These are phyloP conservation scores for Phymatocera aterrima DNA, from an alignment of 2,888 invertebrate species.

Conservation along the genomic window DNA sequence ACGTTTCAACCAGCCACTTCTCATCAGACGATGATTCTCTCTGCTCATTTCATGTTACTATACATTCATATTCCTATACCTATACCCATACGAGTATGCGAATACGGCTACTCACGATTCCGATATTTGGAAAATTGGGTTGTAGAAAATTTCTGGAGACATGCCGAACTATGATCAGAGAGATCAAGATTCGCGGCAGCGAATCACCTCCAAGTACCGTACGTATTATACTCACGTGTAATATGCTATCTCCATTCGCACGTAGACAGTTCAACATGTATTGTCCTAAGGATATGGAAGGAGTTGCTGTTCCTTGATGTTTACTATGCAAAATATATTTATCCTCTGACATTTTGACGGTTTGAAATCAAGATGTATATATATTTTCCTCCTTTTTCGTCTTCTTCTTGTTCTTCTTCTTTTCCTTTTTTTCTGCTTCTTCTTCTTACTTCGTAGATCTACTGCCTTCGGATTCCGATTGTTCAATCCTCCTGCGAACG, in stretches of 20 bases:
- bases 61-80: too few species aligned
- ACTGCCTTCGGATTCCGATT: too few species aligned
- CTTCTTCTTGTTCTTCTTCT: neutral
- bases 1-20: slow-evolving; percentile 37
- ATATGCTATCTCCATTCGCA: slow-evolving; percentile 44
- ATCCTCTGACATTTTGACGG: neutral
- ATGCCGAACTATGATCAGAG: too few species aligned
- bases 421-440: neutral
- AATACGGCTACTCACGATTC: slow-evolving; percentile 3
- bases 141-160: neutral
- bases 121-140: neutral
- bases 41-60: slow-evolving; percentile 24
- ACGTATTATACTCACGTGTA: slow-evolving; percentile 45
- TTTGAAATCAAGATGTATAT: too few species aligned
- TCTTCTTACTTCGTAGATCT: too few species aligned
- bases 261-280: slow-evolving; percentile 50
- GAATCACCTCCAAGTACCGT: too few species aligned
- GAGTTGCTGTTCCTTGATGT: neutral
- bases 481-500: too few species aligned
- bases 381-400: neutral
- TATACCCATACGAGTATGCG: neutral
- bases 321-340: neutral
- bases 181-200: too few species aligned
- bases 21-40: slow-evolving; percentile 22
- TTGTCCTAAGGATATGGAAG: slow-evolving; percentile 49